Conservation (phyloP, 2,113 vertebrate species). For the Sander lucioperca region DNA sequence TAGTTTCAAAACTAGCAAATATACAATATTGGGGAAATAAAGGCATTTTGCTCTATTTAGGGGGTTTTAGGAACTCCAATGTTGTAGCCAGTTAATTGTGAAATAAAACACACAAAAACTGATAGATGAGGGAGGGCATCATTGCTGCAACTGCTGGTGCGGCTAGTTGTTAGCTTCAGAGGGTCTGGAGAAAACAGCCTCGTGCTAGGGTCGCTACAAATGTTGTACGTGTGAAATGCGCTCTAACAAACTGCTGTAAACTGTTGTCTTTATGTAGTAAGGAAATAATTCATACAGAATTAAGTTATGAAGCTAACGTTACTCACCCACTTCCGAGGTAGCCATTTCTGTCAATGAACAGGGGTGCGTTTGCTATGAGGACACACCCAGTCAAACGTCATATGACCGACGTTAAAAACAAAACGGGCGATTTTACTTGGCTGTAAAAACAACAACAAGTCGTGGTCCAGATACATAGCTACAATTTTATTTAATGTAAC, state of each 20-base stretch:
- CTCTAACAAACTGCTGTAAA: background rate
- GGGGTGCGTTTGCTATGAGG: slow-evolving; percentile 20
- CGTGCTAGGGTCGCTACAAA: background rate
- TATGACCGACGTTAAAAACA: background rate
- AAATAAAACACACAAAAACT: background rate
- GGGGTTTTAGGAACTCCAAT: no score
- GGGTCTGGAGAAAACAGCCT: background rate
- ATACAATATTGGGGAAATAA: background rate
- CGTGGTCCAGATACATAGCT: background rate
- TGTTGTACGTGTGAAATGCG: background rate
- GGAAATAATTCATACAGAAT: background rate
- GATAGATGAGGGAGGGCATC: background rate
- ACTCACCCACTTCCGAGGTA: slow-evolving; percentile 82
- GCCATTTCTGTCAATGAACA: slow-evolving; percentile 77
- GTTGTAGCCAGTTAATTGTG: background rate
- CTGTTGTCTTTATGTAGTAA: fast-evolving
- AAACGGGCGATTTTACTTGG: fast-evolving
- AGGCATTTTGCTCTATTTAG: background rate
- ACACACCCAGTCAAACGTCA: background rate
- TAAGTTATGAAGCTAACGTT: background rate
- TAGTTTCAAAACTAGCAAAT: background rate
- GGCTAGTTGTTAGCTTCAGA: slow-evolving; percentile 46
- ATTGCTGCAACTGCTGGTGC: background rate
- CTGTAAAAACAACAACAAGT: background rate
- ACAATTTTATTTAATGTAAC: background rate